A percentile compares a stretch with the other conserved stretches of the same genome.
Evolutionary conservation across 2,888 invertebrate species (phyloP).

Genomic region (Yponomeuta evonymella): DNA sequence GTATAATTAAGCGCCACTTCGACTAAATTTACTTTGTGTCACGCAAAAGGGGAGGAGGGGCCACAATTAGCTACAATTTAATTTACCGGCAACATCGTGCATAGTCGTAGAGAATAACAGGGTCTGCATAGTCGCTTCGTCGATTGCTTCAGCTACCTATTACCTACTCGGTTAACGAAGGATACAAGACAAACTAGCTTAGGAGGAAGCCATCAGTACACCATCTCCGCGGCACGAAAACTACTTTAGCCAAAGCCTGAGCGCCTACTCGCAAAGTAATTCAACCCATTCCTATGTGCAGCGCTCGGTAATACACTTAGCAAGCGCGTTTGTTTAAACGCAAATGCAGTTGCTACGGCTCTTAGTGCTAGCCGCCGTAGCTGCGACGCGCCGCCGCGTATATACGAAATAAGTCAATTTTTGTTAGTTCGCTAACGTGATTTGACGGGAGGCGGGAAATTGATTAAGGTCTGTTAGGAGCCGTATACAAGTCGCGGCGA

Average conservation of each 20-base stretch:
- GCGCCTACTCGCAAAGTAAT: slow-evolving; percentile 51
- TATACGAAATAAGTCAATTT: slow-evolving; percentile 57
- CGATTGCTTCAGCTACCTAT: slow-evolving; percentile 41
- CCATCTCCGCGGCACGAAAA: slow-evolving; percentile 42
- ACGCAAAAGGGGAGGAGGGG: not conserved
- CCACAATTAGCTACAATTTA: slow-evolving; percentile 32
- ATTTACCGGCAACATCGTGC: slow-evolving; percentile 29
- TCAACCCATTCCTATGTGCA: slow-evolving; percentile 51
- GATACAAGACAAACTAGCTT: slow-evolving; percentile 54
- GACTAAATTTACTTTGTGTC: not conserved
- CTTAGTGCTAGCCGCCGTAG: slow-evolving; percentile 45
- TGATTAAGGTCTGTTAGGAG: slow-evolving; percentile 59
- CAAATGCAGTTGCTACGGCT: slow-evolving; percentile 57
- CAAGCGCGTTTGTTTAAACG: slow-evolving; percentile 51
- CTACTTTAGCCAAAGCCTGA: slow-evolving; percentile 40
- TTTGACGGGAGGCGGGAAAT: slow-evolving; percentile 56
- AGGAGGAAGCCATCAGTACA: slow-evolving; percentile 50
- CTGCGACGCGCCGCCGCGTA: slow-evolving; percentile 30
- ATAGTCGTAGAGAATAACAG: not conserved
- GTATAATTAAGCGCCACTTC: not conserved
- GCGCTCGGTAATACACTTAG: slow-evolving; percentile 53
- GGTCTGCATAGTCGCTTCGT: slow-evolving; percentile 26
- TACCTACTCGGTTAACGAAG: slow-evolving; percentile 52
- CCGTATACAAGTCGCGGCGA: slow-evolving; percentile 39
- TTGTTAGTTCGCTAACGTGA: slow-evolving; percentile 55